These are phyloP conservation scores for Chouioia cunea DNA, from an alignment of 2,888 invertebrate species.

Conservation along the genomic window DNA sequence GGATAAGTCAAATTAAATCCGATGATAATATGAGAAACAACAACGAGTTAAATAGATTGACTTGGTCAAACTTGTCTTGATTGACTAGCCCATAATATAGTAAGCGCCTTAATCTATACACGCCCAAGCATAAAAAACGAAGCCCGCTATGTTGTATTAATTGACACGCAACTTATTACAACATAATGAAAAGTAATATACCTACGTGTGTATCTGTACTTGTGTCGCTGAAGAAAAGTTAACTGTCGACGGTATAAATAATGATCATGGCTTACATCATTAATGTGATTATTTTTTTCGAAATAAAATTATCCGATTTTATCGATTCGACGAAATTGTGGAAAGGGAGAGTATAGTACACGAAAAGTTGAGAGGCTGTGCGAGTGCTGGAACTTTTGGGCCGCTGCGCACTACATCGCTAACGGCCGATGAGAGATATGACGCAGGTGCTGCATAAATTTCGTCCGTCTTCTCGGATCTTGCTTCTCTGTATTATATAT, in stretches of 20 bases:
- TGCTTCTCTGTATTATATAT: slow-evolving; percentile 4
- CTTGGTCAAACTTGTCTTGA: too few relatives aligned
- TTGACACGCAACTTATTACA: slow-evolving; percentile 14
- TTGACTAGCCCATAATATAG: background rate
- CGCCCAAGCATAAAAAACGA: background rate
- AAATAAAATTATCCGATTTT: slow-evolving; percentile 47
- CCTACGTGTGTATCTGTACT: background rate
- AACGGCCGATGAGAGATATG: slow-evolving; percentile 40
- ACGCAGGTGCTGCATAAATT: slow-evolving; percentile 41
- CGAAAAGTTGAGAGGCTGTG: slow-evolving; percentile 29
- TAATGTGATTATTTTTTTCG: slow-evolving; percentile 36
- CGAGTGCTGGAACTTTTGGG: slow-evolving; percentile 21
- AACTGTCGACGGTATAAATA: slow-evolving; percentile 48
- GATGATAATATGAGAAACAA: too few relatives aligned
- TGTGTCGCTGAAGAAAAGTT: background rate
- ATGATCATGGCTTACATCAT: slow-evolving; percentile 48
- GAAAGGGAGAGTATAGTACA: slow-evolving; percentile 33
- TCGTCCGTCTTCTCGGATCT: slow-evolving; percentile 7
- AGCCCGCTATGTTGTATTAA: background rate
- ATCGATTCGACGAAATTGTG: slow-evolving; percentile 54
- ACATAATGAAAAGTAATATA: slow-evolving; percentile 25
- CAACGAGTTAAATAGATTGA: too few relatives aligned
- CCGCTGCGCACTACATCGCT: background rate
- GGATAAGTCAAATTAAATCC: too few relatives aligned
- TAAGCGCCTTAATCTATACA: background rate